Evolutionary conservation across 2,797 vertebrate species (phyloP), one percentile per base, ranked within the genome.

Genomic region (Amblyopsis hoosieri): DNA sequence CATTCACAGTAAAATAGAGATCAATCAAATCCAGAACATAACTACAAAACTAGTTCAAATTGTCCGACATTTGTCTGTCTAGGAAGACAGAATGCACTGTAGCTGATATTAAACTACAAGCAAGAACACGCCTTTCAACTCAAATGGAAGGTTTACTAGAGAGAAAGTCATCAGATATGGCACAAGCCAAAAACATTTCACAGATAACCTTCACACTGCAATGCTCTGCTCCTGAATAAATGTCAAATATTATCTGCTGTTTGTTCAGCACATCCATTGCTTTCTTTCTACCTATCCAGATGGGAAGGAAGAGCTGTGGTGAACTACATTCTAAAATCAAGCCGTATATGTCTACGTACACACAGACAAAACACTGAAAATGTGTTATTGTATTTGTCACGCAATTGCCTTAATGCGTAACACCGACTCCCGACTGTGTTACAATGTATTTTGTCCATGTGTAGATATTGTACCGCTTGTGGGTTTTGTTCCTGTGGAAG

Each of bases 161-260:
- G 71, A 87, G 82, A 88, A 90, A 90, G 84, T 85, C 84, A 90
- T 93, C 90, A 90, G 87, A 90, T 89, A 90, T 84, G 86, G 82
- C 87, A 87, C 79, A 83, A 85, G 88, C 84, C 88, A 86, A 85
- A 86, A 87, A 83, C 85, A 88, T 86, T 85, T 74, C 71, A 58
- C 76, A 66, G 87, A 91, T 93, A 92, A 93, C 92, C 87, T 91
- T 93, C 91, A 92, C 84, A 88, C 82, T 71, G 78, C 78, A 80
- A 66, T 84, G 85, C 82, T 80, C 87, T 84, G 85, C 82, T 80
- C 87, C 90, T 85, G 89, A 91, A 90, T 93, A 92, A 92, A 93
- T 92, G 91, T 91, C 90, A 92, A 84, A 85, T 71, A 68, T 86
- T 92, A 92, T 92, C 91, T 90, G 68, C 84, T 88, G 85, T 91